These are phyloP conservation scores for Antheraea assamensis DNA, from an alignment of 2,888 invertebrate species.

Conservation along the genomic window DNA sequence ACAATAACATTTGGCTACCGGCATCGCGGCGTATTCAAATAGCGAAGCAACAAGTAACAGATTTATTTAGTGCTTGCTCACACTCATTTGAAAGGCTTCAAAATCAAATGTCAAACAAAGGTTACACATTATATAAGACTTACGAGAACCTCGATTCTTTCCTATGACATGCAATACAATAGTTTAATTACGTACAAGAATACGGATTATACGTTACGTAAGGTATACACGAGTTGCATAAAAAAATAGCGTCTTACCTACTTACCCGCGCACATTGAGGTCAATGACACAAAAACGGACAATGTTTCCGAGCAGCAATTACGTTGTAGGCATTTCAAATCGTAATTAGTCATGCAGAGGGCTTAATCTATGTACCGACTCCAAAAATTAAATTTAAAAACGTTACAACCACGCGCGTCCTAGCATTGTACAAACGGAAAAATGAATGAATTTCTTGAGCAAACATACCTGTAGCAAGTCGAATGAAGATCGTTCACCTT, in stretches of 20 bases:
- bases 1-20: slow-evolving; percentile 33
- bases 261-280: slow-evolving; percentile 60
- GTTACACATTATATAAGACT: slow-evolving; percentile 69
- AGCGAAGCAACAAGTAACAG: slow-evolving; percentile 59
- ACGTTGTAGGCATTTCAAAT: slow-evolving; percentile 62
- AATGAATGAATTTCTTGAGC: slow-evolving; percentile 54
- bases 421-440: slow-evolving; percentile 27
- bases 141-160: slow-evolving; percentile 44
- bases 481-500: slow-evolving; percentile 76
- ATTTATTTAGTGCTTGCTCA: slow-evolving; percentile 37
- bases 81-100: slow-evolving; percentile 56
- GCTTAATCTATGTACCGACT: slow-evolving; percentile 47
- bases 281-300: slow-evolving; percentile 74
- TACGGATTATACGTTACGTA: slow-evolving; percentile 59
- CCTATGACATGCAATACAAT: slow-evolving; percentile 60
- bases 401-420: slow-evolving; percentile 41
- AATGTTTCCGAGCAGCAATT: slow-evolving; percentile 57
- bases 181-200: slow-evolving; percentile 64
- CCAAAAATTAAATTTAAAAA: slow-evolving; percentile 44
- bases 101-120: slow-evolving; percentile 70
- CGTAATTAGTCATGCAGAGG: slow-evolving; percentile 61
- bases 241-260: slow-evolving; percentile 64
- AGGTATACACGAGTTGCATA: slow-evolving; percentile 54
- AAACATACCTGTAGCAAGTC: slow-evolving; percentile 73
- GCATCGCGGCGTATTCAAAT: slow-evolving; percentile 39